phyloP scores from a whole-genome alignment of 2,113 vertebrate genomes.

The Panurus biarmicus region DNA sequence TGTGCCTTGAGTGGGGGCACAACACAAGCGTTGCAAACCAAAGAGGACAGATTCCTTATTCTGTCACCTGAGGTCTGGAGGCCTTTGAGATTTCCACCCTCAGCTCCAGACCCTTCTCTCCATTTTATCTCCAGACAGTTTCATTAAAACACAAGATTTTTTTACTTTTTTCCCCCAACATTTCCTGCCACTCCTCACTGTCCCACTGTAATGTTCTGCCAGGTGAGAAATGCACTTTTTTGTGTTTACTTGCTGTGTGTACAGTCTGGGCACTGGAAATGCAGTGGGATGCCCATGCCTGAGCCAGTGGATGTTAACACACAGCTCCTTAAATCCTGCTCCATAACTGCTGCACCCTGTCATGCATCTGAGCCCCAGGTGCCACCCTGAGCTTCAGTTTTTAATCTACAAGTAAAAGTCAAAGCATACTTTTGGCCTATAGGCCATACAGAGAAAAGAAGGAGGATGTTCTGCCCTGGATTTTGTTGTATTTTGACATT shows the following conservation, averaged over 20 bases:
- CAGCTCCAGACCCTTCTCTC: neutral
- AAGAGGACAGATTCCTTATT: neutral
- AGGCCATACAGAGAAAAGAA: neutral
- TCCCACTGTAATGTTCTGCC: rapidly evolving
- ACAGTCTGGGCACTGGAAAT: neutral
- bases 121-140: neutral
- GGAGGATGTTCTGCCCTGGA: neutral
- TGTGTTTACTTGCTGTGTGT: neutral
- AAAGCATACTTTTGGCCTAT: neutral
- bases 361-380: neutral
- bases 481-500: neutral
- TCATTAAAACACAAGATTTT: neutral
- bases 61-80: neutral
- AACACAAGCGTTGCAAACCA: neutral
- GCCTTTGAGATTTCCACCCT: neutral
- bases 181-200: neutral
- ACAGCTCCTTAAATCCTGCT: neutral
- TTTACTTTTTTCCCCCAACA: rapidly evolving
- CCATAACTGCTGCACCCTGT: neutral
- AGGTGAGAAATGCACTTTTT: neutral
- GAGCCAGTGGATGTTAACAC: neutral
- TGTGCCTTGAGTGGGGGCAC: neutral
- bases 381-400: neutral
- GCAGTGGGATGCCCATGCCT: neutral
- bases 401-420: neutral